phyloP scores from a whole-genome alignment of 2,113 vertebrate genomes.

The Rhinopithecus roxellana region DNA sequence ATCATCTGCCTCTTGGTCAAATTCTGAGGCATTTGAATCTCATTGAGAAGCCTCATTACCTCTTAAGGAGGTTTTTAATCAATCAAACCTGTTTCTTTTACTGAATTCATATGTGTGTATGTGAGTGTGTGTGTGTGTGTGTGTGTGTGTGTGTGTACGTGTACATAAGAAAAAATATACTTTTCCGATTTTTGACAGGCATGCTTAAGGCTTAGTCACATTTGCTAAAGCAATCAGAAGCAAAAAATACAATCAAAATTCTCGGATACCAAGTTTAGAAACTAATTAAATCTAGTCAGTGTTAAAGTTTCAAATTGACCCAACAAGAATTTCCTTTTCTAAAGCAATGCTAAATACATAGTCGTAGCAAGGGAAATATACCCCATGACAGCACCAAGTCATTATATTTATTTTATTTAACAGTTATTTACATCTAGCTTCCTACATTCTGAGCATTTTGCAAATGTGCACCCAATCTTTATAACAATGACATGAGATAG shows the following conservation, averaged over 20 bases:
- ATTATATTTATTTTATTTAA: background rate
- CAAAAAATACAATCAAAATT: background rate
- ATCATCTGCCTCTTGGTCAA: slow-evolving; percentile 45
- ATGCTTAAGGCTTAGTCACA: background rate
- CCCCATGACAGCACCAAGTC: background rate
- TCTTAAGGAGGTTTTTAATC: slow-evolving; percentile 62
- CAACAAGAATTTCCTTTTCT: background rate
- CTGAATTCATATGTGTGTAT: background rate
- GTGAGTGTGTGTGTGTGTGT: slow-evolving; percentile 32
- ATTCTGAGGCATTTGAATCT: slow-evolving; percentile 19
- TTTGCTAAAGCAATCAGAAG: slow-evolving; percentile 48
- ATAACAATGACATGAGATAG: background rate
- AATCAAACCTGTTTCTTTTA: slow-evolving; percentile 52
- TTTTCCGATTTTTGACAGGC: background rate
- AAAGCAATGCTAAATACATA: background rate
- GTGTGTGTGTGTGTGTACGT: background rate
- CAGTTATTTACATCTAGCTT: background rate
- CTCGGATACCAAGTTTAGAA: slow-evolving; percentile 3
- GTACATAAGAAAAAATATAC: background rate
- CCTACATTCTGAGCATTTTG: background rate
- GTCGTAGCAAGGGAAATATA: background rate
- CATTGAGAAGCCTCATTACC: slow-evolving; percentile 51
- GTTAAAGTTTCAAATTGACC: background rate
- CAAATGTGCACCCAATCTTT: background rate
- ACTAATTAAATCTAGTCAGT: slow-evolving; percentile 17